Percentiles rank a stretch among this genome's conserved stretches.
These are phyloP conservation scores for Campylomormyrus numenius DNA, from an alignment of 2,113 vertebrate genomes.

Conservation along the genomic window DNA sequence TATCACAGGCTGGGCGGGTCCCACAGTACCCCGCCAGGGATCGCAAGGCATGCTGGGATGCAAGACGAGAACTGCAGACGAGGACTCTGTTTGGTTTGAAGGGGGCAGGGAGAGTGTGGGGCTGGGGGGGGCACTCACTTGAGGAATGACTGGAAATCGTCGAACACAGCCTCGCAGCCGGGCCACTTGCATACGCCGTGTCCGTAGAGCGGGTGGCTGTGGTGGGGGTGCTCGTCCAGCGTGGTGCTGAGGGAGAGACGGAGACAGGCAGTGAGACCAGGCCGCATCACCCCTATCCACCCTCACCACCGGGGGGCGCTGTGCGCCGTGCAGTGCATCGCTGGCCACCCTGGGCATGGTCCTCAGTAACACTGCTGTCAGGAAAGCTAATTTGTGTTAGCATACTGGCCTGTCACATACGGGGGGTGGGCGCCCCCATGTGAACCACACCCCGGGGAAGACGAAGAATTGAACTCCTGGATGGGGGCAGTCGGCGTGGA, in stretches of 20 bases:
- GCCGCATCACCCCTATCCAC: neutral
- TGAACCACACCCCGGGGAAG: neutral
- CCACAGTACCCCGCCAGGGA: slow-evolving; percentile 49
- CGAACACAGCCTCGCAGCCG: slow-evolving; percentile 92
- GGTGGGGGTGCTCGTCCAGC: slow-evolving; percentile 78
- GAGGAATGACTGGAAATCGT: slow-evolving; percentile 93
- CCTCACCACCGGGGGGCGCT: neutral
- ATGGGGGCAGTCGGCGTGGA: slow-evolving; percentile 67
- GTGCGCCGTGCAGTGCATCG: neutral
- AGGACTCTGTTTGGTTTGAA: neutral
- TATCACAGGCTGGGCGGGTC: slow-evolving; percentile 76
- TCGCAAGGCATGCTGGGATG: neutral
- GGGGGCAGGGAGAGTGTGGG: neutral
- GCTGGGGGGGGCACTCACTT: slow-evolving; percentile 71
- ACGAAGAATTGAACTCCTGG: slow-evolving; percentile 51
- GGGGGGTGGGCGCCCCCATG: neutral
- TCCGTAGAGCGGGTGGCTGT: slow-evolving; percentile 90
- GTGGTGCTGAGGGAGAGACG: slow-evolving; percentile 61
- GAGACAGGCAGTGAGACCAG: neutral
- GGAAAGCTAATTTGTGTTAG: neutral
- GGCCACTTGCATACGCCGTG: slow-evolving; percentile 99
- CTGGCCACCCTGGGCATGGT: neutral
- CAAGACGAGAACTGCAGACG: neutral
- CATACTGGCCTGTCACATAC: slow-evolving; percentile 1
- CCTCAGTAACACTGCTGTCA: neutral